phyloP scores from a whole-genome alignment of 2,113 vertebrate genomes.

The Spermophilus dauricus region DNA sequence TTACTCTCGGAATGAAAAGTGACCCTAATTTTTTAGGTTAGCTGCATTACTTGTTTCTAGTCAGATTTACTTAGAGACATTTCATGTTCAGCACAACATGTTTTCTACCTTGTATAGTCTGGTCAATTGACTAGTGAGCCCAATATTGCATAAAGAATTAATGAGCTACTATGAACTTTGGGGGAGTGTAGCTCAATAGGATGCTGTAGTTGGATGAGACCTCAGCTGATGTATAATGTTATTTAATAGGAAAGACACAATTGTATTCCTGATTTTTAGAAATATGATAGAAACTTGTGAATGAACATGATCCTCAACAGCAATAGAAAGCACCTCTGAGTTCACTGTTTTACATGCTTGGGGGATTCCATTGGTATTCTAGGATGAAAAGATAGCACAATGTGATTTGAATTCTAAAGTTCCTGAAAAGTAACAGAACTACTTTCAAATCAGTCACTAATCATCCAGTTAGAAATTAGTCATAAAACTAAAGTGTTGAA shows the following conservation, averaged over 20 bases:
- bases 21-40: slow-evolving; percentile 2
- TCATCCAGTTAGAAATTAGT: not conserved
- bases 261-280: slow-evolving; percentile 23
- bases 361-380: not conserved
- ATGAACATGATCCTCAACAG: not conserved
- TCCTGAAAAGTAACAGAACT: not conserved
- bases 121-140: not conserved
- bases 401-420: not conserved
- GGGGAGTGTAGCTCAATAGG: not conserved
- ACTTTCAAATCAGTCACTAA: not conserved
- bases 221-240: not conserved
- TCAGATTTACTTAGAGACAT: slow-evolving; percentile 25
- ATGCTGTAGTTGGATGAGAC: not conserved
- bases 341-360: not conserved
- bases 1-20: slow-evolving; percentile 35
- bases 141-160: not conserved
- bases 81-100: slow-evolving; percentile 8
- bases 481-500: not conserved
- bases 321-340: not conserved
- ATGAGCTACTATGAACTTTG: not conserved
- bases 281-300: slow-evolving; percentile 6
- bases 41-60: slow-evolving; percentile 20
- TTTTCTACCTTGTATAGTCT: slow-evolving; percentile 12
- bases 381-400: not conserved
- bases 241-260: not conserved